A percentile compares a stretch with the other conserved stretches of the same genome.
phyloP scores from a whole-genome alignment of 2,113 vertebrate species.

The Drymodes brunneopygia region DNA sequence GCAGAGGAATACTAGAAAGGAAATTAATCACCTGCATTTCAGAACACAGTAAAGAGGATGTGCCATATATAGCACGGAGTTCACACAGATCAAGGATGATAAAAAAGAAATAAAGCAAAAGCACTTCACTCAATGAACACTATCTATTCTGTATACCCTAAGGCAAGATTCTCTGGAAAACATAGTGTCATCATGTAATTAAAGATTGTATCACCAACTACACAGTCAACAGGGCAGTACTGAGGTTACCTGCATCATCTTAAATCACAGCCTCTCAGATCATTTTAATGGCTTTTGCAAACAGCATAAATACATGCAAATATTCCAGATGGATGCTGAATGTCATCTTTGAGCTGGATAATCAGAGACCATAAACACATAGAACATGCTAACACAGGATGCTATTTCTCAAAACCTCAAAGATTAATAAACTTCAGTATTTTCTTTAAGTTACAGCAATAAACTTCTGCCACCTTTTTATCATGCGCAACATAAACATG shows the following conservation, averaged over 20 bases:
- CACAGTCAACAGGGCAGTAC: neutral
- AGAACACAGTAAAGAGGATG: neutral
- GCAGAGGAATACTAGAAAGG: neutral
- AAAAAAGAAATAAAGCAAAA: neutral
- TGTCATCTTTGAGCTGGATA: neutral
- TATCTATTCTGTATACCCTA: neutral
- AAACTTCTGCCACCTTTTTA: neutral
- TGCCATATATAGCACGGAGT: neutral
- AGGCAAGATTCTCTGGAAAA: neutral
- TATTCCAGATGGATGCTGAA: neutral
- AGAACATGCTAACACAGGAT: neutral
- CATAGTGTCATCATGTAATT: neutral
- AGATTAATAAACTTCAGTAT: neutral
- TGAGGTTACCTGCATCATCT: neutral
- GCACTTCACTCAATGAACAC: neutral
- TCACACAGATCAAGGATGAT: neutral
- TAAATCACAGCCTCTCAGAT: constrained; percentile 2
- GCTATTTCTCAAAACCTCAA: constrained; percentile 25
- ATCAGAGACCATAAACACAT: neutral
- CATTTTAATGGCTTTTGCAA: neutral
- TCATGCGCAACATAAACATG: neutral
- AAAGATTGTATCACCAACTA: neutral
- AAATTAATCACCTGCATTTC: neutral
- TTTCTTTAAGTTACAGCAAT: constrained; percentile 10
- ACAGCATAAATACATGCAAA: neutral